These are phyloP conservation scores for Neofelis nebulosa DNA, from an alignment of 2,113 vertebrate species.

Conservation along the genomic window DNA sequence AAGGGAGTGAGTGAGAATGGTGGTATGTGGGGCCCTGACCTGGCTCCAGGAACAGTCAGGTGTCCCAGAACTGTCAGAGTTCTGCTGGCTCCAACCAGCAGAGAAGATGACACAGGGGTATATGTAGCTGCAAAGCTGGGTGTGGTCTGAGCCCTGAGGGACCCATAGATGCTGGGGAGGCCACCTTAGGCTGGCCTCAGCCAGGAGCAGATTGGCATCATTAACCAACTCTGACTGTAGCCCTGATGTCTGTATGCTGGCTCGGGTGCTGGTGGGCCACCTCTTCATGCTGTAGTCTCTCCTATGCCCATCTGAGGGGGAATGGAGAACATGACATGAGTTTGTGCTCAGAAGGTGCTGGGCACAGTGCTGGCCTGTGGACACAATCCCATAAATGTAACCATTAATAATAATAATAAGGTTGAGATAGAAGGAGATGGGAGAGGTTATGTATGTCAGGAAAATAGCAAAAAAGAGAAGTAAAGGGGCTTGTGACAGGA, in stretches of 20 bases:
- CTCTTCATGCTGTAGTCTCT: neutral
- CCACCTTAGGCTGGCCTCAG: neutral
- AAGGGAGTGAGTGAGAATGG: neutral
- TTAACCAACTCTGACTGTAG: neutral
- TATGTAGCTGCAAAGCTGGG: neutral
- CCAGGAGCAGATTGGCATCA: neutral
- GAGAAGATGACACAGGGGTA: neutral
- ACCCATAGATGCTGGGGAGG: too few species aligned
- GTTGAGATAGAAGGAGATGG: neutral
- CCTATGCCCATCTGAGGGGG: neutral
- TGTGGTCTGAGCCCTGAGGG: too few species aligned
- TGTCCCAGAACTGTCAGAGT: neutral
- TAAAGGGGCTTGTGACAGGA: neutral
- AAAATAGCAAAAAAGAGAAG: neutral
- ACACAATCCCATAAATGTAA: neutral
- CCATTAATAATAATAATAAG: neutral
- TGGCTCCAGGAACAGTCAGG: accelerated
- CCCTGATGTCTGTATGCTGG: neutral
- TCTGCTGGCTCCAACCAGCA: neutral
- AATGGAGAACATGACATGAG: neutral
- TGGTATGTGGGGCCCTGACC: neutral
- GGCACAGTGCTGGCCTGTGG: neutral
- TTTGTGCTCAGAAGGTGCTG: neutral
- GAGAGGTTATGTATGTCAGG: neutral
- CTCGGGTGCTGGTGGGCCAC: neutral